phyloP scores from a whole-genome alignment of 2,113 vertebrate genomes.

The Falcunculus frontatus region DNA sequence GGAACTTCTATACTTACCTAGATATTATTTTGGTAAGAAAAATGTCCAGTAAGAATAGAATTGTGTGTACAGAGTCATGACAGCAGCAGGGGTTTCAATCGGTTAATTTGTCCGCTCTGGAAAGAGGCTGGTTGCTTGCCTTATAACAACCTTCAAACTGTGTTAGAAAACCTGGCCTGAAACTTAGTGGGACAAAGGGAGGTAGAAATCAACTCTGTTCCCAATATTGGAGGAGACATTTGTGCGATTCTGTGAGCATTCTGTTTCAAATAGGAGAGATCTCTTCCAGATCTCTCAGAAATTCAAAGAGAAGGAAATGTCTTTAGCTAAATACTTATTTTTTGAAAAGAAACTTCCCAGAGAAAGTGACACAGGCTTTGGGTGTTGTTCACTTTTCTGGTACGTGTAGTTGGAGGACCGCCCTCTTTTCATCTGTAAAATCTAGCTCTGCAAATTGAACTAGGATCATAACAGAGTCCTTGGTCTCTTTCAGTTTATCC shows the following conservation, averaged over 20 bases:
- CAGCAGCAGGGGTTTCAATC: background rate
- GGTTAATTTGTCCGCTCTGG: background rate
- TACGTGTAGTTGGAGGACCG: fast-evolving
- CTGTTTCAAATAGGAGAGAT: background rate
- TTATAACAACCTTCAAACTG: background rate
- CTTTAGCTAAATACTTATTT: background rate
- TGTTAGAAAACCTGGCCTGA: background rate
- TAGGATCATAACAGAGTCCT: background rate
- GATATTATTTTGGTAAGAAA: background rate
- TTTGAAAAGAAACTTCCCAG: background rate
- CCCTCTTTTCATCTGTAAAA: background rate
- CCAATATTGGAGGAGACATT: background rate
- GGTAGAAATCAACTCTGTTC: background rate
- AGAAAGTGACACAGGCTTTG: background rate
- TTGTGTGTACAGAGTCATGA: background rate
- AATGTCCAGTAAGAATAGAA: background rate
- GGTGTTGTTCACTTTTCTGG: background rate
- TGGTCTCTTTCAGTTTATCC: background rate
- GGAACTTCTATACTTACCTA: background rate
- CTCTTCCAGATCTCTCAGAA: background rate
- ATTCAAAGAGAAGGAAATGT: background rate
- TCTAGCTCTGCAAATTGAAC: background rate
- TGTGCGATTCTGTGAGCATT: fast-evolving
- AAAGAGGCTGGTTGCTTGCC: background rate
- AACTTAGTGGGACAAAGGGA: background rate